These are phyloP conservation scores for Adineta ricciae DNA, from an alignment of 2,888 invertebrate genomes.

Conservation along the genomic window DNA sequence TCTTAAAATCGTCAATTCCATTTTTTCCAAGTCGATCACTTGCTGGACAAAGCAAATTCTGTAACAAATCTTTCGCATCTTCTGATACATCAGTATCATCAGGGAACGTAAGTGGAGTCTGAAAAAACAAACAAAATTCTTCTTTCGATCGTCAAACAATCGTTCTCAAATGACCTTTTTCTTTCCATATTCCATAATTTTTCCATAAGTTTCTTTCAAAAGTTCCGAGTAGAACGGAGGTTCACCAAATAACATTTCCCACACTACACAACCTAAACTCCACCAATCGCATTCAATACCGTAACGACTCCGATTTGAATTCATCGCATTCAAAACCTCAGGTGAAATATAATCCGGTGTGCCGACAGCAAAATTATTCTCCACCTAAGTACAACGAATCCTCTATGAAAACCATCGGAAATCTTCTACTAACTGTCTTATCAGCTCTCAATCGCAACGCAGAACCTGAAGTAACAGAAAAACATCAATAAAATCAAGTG, in stretches of 20 bases:
- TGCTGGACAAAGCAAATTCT: conserved; percentile 79
- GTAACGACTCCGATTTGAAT: conserved; percentile 91
- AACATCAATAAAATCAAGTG: neutral
- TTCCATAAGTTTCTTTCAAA: conserved; percentile 93
- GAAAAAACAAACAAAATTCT: no score
- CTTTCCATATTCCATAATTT: conserved; percentile 87
- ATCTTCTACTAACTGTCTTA: conserved; percentile 38
- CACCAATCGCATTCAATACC: conserved; percentile 99
- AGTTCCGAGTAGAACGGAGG: conserved; percentile 99
- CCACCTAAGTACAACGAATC: conserved; percentile 52
- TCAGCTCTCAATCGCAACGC: conserved; percentile 64
- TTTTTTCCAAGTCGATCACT: conserved; percentile 83
- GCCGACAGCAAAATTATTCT: conserved; percentile 94
- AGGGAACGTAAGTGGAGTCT: neutral
- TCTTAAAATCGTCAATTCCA: conserved; percentile 87
- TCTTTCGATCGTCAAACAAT: neutral
- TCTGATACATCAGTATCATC: neutral
- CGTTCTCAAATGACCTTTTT: neutral
- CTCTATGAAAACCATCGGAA: neutral
- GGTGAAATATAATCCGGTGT: conserved; percentile 99
- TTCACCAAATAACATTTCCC: conserved; percentile 96
- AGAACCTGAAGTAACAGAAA: conserved; percentile 50
- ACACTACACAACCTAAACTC: conserved; percentile 98
- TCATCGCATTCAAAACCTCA: conserved; percentile 94
- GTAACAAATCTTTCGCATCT: conserved; percentile 80